Evolutionary conservation across 1,140 invertebrate species (phyloP).

Genomic region (Temnothorax longispinosus): DNA sequence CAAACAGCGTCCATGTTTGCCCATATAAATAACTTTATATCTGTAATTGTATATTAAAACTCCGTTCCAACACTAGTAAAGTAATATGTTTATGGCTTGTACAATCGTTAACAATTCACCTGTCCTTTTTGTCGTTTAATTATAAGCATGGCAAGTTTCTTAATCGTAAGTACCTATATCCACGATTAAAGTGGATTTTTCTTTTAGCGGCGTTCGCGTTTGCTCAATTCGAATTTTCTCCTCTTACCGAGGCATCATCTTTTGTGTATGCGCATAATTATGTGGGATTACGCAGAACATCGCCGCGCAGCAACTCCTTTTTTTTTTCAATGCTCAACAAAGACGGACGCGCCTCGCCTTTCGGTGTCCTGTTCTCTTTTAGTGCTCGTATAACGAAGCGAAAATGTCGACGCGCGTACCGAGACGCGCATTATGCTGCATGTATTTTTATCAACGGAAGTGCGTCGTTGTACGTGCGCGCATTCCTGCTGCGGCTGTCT

Average conservation of each 20-base stretch:
- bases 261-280: conserved; percentile 49
- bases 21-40: conserved; percentile 16
- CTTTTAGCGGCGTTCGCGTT: background rate
- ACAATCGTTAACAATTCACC: background rate
- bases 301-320: conserved; percentile 18
- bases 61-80: background rate
- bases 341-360: conserved; percentile 24
- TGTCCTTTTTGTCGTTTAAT: background rate
- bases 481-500: conserved; percentile 77
- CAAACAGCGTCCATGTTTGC: background rate
- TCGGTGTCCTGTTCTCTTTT: conserved; percentile 38
- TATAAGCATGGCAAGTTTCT: background rate
- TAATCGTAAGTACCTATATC: background rate
- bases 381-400: conserved; percentile 55
- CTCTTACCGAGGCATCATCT: conserved; percentile 3
- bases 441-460: conserved; percentile 86
- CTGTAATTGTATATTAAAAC: background rate
- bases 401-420: conserved; percentile 77
- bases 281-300: conserved; percentile 35
- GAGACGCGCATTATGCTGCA: conserved; percentile 80
- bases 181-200: background rate
- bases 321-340: background rate
- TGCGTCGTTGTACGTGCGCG: conserved; percentile 83
- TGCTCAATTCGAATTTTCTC: conserved; percentile 19
- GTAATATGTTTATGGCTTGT: background rate